Evolutionary conservation across 1,140 invertebrate genomes (phyloP), one percentile per base, ranked within the genome.

Genomic region (Brachionus koreanus): DNA sequence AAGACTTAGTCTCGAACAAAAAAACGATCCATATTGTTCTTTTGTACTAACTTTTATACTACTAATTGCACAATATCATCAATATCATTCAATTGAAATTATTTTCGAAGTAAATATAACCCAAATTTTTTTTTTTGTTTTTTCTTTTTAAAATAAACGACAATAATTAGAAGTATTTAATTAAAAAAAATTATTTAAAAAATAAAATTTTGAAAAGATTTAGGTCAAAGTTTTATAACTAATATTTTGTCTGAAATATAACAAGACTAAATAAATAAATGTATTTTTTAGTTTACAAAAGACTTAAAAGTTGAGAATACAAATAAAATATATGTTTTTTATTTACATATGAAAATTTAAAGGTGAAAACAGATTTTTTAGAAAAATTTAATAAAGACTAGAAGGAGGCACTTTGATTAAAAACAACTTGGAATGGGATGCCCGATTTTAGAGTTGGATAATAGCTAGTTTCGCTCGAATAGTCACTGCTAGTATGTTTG

Each of bases 391-490:
- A 37, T 4, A 69, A 9, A 5, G 29, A 37, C 69, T 74, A 74
- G 25, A 74, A 74, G 0, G 69, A 74, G 29, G 69, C 69, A 74
- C 25, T 46, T 12, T 74, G 42, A 46, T 74, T 74, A 74, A 74
- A 74, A 25, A 74, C 39, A 46, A 74, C 69, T 74, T 74, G 69
- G 25, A 74, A 74, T 23, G 69, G 39, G 13, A 74, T 46, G 43
- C 25, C 39, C 5, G 16, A 19, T 13, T 39, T 74, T 7, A 12
- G 12, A 2, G 7, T 49, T 25, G 39, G 37, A 10, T 12, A 74
- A 42, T 7, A 39, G 9, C 23, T 43, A 7, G 19, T 12, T 72
- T 42, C 13, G 39, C n/a, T 72, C 16, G 35, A 39, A 19, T 43
- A 43, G 23, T 39, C 67, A 23, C 39, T 72, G 16, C 37, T 25